phyloP scores from a whole-genome alignment of 2,888 invertebrate genomes.

The Crossocerus cetratus region DNA sequence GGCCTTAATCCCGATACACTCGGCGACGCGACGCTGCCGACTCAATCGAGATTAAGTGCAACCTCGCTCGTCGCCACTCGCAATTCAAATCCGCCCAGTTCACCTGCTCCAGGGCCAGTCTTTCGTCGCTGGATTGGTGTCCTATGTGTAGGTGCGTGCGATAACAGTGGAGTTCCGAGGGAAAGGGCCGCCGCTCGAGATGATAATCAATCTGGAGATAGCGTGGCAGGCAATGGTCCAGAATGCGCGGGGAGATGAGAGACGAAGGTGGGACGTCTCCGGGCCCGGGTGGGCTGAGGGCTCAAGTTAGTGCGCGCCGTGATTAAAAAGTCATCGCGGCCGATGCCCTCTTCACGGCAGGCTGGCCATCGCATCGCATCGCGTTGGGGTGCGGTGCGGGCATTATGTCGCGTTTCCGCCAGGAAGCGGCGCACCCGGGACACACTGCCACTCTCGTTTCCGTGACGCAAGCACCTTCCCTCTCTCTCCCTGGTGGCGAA shows the following conservation, averaged over 20 bases:
- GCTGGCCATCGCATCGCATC: slow-evolving; percentile 45
- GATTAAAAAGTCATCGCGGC: slow-evolving; percentile 62
- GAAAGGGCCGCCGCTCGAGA: no score
- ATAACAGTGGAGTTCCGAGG: no score
- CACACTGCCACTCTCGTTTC: slow-evolving; percentile 50
- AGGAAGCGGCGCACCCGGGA: slow-evolving; percentile 61
- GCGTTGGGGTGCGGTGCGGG: slow-evolving; percentile 58
- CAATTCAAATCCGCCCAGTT: neutral
- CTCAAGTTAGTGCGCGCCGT: slow-evolving; percentile 52
- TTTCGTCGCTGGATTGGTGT: neutral
- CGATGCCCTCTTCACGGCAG: slow-evolving; percentile 62
- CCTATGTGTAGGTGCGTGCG: no score
- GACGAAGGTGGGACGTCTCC: no score
- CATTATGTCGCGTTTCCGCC: slow-evolving; percentile 62
- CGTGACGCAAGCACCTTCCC: slow-evolving; percentile 52
- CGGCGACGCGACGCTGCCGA: neutral
- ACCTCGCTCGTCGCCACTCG: neutral
- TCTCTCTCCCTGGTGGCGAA: slow-evolving; percentile 9
- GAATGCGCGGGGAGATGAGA: neutral
- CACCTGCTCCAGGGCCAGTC: neutral
- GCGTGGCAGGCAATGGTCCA: neutral
- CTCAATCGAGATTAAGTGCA: neutral
- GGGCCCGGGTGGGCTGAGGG: slow-evolving; percentile 34
- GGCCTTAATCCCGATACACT: slow-evolving; percentile 22
- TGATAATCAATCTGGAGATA: no score